Conservation (phyloP, 1,140 invertebrate genomes). For the Bombus breviceps region DNA sequence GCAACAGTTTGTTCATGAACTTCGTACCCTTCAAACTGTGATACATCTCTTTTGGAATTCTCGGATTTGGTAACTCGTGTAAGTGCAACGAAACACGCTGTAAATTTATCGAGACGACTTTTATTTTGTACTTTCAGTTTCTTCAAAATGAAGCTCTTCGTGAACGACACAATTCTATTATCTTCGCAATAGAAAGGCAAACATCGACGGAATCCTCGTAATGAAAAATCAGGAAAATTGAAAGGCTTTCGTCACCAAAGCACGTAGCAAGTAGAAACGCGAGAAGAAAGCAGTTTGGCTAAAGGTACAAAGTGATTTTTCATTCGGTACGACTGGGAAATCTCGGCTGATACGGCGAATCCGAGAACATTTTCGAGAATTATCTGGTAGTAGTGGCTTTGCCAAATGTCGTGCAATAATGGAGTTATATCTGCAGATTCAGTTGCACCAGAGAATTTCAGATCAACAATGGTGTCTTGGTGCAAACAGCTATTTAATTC, state of each 20-base stretch:
- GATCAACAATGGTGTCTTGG: slow-evolving; percentile 50
- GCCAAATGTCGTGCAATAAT: slow-evolving; percentile 67
- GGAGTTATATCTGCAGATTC: slow-evolving; percentile 50
- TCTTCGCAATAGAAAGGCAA: background rate
- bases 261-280: background rate
- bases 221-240: background rate
- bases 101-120: background rate
- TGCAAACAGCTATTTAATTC: slow-evolving; percentile 54
- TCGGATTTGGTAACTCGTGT: background rate
- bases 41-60: background rate
- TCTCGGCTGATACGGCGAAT: slow-evolving; percentile 42
- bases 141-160: background rate
- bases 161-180: too few species aligned
- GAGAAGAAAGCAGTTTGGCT: slow-evolving; percentile 32
- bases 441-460: slow-evolving; percentile 26
- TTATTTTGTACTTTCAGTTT: background rate
- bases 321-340: slow-evolving; percentile 48
- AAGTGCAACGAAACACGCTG: background rate
- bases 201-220: background rate
- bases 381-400: slow-evolving; percentile 43
- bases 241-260: background rate
- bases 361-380: slow-evolving; percentile 57
- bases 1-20: background rate
- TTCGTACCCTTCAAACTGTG: background rate
- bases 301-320: slow-evolving; percentile 43